Evolutionary conservation across 2,113 vertebrate genomes (phyloP), one percentile per base, ranked within the genome.

Genomic region (Maccullochella peelii): DNA sequence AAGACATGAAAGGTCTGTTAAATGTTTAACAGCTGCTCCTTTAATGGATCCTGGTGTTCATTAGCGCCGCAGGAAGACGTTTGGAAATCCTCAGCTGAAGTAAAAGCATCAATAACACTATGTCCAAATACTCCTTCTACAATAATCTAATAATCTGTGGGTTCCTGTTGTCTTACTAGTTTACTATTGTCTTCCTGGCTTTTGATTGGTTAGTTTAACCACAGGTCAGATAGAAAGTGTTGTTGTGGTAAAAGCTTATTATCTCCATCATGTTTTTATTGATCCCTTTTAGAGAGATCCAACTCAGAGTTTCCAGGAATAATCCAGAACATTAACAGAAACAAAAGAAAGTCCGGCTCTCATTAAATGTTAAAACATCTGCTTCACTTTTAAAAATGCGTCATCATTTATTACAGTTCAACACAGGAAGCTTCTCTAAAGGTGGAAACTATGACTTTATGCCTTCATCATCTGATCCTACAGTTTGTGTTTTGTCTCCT

Each of bases 1-100:
- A 27, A 73, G 55, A 80, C 73, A 70, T 83, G 11, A 72, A 52
- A 71, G n/a, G 9, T 12, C 15, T 54, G 42, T 63, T 52, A 73
- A 67, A 63, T 42, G 77, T 58, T 52, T 52, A 77, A 50, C 54
- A 78, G 79, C 54, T 84, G 81, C 58, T 83, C 10, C 21, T 61
- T 0, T 23, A 33, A 61, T 20, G 15, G 36, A 23, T 15, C 4
- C 76, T 79, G 77, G 20, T 23, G 30, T 23, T 62, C 42, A 36
- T 75, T 18, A 63, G 10, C 72, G n/a, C 25, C 25, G 8, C 55
- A 50, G 65, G 55, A 40, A 33, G 40, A 23, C 1, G 6, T 15
- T 21, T 44, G 8, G 4, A 77, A 42, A 58, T 8, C 11, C 49
- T 15, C 70, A 8, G 1, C 54, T 44, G 8, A 27, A 27, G 16